These are phyloP conservation scores for Tricholaema leucomelas DNA, from an alignment of 2,113 vertebrate genomes.

Conservation along the genomic window DNA sequence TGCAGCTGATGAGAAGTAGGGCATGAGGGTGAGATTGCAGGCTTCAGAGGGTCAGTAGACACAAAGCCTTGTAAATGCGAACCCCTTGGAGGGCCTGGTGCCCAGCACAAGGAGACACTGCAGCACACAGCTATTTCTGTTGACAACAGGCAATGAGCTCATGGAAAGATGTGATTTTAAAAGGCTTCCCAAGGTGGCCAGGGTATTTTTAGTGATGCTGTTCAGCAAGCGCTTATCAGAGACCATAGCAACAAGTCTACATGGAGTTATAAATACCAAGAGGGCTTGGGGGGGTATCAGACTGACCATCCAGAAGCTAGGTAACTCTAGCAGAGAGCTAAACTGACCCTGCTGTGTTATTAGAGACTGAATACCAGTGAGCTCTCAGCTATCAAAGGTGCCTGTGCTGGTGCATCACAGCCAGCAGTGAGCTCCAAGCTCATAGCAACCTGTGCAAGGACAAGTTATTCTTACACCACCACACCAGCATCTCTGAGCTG, in stretches of 20 bases:
- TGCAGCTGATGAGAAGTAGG: neutral
- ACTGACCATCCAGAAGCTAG: constrained; percentile 58
- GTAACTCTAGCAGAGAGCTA: constrained; percentile 55
- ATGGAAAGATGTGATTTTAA: constrained; percentile 72
- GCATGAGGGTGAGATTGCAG: neutral
- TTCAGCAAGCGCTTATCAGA: constrained; percentile 57
- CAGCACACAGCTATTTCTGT: constrained; percentile 44
- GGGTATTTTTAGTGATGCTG: constrained; percentile 72
- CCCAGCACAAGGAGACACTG: constrained; percentile 3
- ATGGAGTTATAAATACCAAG: constrained; percentile 66
- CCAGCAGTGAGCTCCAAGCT: neutral
- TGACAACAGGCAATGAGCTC: constrained; percentile 62
- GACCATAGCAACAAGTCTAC: constrained; percentile 78
- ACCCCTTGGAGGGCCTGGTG: neutral
- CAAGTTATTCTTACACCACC: neutral
- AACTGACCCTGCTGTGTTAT: neutral
- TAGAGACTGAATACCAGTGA: constrained; percentile 21
- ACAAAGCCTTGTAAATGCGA: neutral
- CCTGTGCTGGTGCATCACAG: neutral
- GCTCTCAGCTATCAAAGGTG: constrained; percentile 53
- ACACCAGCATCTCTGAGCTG: neutral
- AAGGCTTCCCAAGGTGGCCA: constrained; percentile 65
- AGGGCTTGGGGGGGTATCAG: constrained; percentile 7
- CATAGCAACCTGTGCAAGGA: constrained; percentile 25
- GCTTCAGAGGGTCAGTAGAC: neutral